These are phyloP conservation scores for Pontoporia blainvillei DNA, from an alignment of 2,113 vertebrate species.

Conservation along the genomic window DNA sequence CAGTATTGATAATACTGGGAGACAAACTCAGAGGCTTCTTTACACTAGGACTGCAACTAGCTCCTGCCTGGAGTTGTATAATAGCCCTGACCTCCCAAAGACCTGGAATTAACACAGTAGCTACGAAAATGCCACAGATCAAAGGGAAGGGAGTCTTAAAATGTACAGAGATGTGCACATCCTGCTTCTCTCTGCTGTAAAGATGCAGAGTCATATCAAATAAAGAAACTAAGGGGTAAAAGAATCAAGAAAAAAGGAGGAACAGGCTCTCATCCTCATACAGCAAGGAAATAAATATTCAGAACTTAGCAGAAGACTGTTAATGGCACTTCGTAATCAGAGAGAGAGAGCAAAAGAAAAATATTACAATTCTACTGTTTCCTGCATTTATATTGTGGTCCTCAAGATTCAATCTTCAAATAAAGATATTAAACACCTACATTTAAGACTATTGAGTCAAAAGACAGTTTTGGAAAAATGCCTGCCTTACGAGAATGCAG, in stretches of 20 bases:
- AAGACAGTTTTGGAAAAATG: slow-evolving; percentile 40
- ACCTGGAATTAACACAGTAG: background rate
- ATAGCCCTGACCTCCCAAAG: background rate
- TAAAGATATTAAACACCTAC: background rate
- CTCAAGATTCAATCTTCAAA: background rate
- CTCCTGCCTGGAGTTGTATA: background rate
- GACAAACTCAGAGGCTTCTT: background rate
- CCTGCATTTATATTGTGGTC: background rate
- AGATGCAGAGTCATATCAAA: background rate
- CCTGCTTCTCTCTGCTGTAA: background rate
- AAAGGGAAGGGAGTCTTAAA: background rate
- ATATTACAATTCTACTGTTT: background rate
- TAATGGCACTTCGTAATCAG: background rate
- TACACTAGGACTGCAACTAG: background rate
- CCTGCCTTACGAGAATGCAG: slow-evolving; percentile 30
- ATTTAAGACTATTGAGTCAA: background rate
- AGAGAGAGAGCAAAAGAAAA: background rate
- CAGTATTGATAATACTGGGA: background rate
- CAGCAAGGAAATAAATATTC: background rate
- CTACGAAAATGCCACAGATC: background rate
- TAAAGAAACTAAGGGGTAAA: background rate
- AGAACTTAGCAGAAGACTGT: background rate
- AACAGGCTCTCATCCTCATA: background rate
- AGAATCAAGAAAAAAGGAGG: background rate
- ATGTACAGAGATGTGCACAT: background rate